These are phyloP conservation scores for Drosophila affinis DNA, from an alignment of 2,888 invertebrate genomes.

Conservation along the genomic window DNA sequence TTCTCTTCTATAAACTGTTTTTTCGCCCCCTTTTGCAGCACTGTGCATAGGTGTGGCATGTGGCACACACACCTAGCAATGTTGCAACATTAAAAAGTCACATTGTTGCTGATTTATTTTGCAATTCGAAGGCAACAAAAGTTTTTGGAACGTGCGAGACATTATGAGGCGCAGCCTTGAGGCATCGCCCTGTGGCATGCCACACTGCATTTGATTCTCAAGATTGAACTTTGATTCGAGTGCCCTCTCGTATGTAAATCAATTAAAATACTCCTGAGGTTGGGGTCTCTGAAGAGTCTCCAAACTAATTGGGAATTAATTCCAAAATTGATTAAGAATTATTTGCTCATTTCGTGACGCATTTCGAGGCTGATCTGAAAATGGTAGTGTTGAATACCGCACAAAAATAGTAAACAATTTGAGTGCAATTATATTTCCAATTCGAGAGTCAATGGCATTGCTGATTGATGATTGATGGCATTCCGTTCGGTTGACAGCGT, in stretches of 20 bases:
- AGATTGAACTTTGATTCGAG: neutral
- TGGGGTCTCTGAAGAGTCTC: neutral
- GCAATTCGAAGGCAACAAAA: conserved; percentile 68
- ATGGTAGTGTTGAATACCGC: too few relatives aligned
- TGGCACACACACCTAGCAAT: conserved; percentile 65
- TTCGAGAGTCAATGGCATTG: neutral
- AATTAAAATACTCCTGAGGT: neutral
- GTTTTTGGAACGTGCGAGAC: conserved; percentile 71
- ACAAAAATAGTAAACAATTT: neutral
- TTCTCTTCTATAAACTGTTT: conserved; percentile 72
- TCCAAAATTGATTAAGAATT: neutral
- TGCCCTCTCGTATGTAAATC: neutral
- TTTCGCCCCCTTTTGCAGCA: conserved; percentile 25
- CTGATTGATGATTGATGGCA: conserved; percentile 54
- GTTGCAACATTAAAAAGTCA: conserved; percentile 76
- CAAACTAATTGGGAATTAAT: neutral
- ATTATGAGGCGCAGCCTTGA: conserved; percentile 63
- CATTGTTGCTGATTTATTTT: conserved; percentile 79
- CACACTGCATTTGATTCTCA: neutral
- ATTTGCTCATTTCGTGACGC: neutral
- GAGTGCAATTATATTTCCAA: neutral
- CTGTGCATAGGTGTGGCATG: conserved; percentile 36
- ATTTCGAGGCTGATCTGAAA: too few relatives aligned
- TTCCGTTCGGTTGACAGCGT: conserved; percentile 34
- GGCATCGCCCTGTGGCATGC: conserved; percentile 8